phyloP scores from a whole-genome alignment of 2,797 vertebrate genomes.

The Benthosema pterotum region DNA sequence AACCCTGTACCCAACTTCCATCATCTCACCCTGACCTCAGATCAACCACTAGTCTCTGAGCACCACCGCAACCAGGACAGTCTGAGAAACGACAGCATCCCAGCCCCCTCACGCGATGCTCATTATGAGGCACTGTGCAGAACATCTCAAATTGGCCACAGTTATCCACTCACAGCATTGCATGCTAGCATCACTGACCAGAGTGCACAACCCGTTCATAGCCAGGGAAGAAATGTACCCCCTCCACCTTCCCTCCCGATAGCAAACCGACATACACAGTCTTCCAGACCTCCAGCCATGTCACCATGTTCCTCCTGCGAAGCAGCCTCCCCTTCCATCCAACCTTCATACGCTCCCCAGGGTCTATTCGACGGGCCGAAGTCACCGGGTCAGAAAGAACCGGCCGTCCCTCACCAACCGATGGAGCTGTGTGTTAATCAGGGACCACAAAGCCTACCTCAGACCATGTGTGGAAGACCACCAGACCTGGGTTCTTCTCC shows the following conservation, averaged over 20 bases:
- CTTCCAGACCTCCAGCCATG: constrained; percentile 17
- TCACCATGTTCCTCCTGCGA: constrained; percentile 30
- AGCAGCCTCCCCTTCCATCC: constrained; percentile 20
- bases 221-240: constrained; percentile 23
- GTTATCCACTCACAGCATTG: constrained; percentile 22
- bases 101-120: constrained; percentile 21
- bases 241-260: constrained; percentile 45
- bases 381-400: constrained; percentile 30
- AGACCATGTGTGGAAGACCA: constrained; percentile 4
- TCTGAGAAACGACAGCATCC: constrained; percentile 13
- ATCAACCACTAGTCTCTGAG: not conserved
- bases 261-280: not conserved
- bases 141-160: constrained; percentile 21
- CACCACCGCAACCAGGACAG: constrained; percentile 23
- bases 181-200: constrained; percentile 27
- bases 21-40: constrained; percentile 41
- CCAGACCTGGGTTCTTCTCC: constrained; percentile 3
- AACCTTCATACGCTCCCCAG: constrained; percentile 23
- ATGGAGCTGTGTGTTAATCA: constrained; percentile 17
- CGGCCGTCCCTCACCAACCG: constrained; percentile 3
- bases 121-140: constrained; percentile 35
- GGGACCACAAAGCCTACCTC: constrained; percentile 22
- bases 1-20: constrained; percentile 41
- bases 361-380: constrained; percentile 39
- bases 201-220: not conserved